A percentile compares a stretch with the other conserved stretches of the same genome.
phyloP scores from a whole-genome alignment of 2,797 vertebrate genomes.

The Poecilia velifera region DNA sequence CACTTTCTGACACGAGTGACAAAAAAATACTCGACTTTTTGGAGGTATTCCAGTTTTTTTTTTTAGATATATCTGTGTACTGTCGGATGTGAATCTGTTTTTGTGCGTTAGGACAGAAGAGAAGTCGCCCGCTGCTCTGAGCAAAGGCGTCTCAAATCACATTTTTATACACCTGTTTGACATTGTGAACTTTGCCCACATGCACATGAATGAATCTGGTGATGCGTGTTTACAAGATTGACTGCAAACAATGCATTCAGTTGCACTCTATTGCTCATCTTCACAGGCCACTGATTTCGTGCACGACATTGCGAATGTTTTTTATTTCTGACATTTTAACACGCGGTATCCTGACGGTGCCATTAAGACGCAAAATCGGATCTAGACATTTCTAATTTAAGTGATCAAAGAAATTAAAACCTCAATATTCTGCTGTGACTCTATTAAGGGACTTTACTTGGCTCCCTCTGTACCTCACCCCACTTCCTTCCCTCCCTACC shows the following conservation, averaged over 20 bases:
- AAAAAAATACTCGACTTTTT: background rate
- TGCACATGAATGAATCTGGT: constrained; percentile 2
- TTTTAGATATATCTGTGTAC: background rate
- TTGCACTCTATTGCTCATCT: constrained; percentile 7
- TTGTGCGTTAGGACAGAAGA: background rate
- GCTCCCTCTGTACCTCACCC: background rate
- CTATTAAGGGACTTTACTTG: background rate
- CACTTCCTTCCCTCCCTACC: constrained; percentile 41
- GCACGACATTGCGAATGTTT: constrained; percentile 15
- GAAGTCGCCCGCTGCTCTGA: background rate
- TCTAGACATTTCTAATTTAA: background rate
- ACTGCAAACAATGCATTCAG: constrained; percentile 48
- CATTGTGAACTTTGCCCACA: constrained; percentile 32
- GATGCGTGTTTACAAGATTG: constrained; percentile 44
- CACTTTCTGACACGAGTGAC: background rate
- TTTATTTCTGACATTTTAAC: constrained; percentile 27
- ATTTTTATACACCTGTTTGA: constrained; percentile 7
- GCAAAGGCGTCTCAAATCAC: background rate
- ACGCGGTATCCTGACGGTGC: constrained; percentile 14
- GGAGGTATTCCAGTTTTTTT: background rate
- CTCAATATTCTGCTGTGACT: background rate
- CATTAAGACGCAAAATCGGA: background rate
- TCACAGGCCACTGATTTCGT: constrained; percentile 39
- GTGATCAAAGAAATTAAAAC: background rate
- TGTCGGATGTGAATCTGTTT: background rate